Base-by-base conservation (phyloP, 1,140 invertebrate species). In the Drosophila ananassae region DNA sequence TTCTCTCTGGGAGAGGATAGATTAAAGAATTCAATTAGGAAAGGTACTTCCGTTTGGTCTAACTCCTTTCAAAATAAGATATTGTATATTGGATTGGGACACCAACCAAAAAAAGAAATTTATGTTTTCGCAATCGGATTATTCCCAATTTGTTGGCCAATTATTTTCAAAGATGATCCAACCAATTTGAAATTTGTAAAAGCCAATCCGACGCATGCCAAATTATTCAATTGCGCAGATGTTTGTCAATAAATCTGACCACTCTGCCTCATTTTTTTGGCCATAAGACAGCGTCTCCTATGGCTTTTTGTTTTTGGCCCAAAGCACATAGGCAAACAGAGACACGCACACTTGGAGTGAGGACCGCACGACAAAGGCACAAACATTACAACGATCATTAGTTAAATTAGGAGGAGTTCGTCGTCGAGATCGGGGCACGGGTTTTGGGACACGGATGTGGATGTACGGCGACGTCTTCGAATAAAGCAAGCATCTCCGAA, bases 321-420 rank as follows among this genome's bases (percentile, higher is more conserved):
- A 87, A 76, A 87, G 74, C 78, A 75, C 55, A 77, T 85, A 60
- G 74, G 79, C 79, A 87, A 87, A 89, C 79, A 89, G 56, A 82
- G 79, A 77, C 56, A 87, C 72, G 79, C 66, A 77, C 72, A 68
- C 82, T 85, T 85, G 78, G 46, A 54, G 83, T 87, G 82, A 85
- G 75, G 81, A 85, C 83, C 82, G 63, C 78, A 82, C 78, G 82
- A 68, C 78, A 89, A 85, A 69, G 74, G 79, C 76, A 79, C 79
- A 89, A 89, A 89, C 83, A 89, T 89, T 89, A 89, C 83, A 89
- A 79, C 83, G 79, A 73, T 89, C 83, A 89, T 89, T 89, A 89
- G 83, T 74, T 89, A 89, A 89, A 89, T 89, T 89, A 89, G 76
- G 54, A 79, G 83, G 57, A 22, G 30, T 55, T 34, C 8, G 55